Base-by-base conservation (phyloP, 2,797 vertebrate species). In the Emys orbicularis region DNA sequence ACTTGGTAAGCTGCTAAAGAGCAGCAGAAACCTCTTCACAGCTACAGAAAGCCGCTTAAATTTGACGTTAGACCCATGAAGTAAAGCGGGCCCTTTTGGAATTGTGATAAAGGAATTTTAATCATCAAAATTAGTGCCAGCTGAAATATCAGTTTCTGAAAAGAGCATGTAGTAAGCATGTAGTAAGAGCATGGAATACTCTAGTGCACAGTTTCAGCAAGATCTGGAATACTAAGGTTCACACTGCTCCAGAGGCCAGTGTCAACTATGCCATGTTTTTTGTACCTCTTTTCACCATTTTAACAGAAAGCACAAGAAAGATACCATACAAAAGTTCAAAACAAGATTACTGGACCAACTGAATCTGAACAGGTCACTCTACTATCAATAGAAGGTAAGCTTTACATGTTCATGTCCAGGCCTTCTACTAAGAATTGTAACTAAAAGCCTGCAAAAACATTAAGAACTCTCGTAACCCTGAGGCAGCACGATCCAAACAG, bases 81-180 rank as follows among this genome's bases (percentile, higher is more conserved):
- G 52, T 29, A 10, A 74, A 84, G 90, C n/a, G 86, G 49, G 34
- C 72, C 68, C 13, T 77, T 49, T 49, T 29, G 47, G 44, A 1
- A 92, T 89, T 89, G 89, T 88, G 56, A 94, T 83, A 95, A 92
- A 94, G 77, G 74, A 95, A 49, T 56, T 92, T 15, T 56, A 91
- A 95, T 92, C 91, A 94, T 52, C 54, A 89, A 57, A 91, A 56
- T 13, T 50, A 84, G 86, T 59, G 91, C 81, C 59, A 86, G 56
- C 65, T 87, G 61, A 95, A 95, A 88, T 50, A 81, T 79, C 94
- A 95, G 79, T 12, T 83, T 87, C 89, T 79, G 59, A 34, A 15
- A 34, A 34, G 6, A 61, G 81, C 74, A 92, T 86, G 83, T 83
- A 87, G 47, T 74, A 90, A 61, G 81, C 74, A 92, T 86, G 83